A percentile compares a stretch with the other conserved stretches of the same genome.
Evolutionary conservation across 2,797 vertebrate genomes (phyloP).

Genomic region (Typhlichthys eigenmanni): DNA sequence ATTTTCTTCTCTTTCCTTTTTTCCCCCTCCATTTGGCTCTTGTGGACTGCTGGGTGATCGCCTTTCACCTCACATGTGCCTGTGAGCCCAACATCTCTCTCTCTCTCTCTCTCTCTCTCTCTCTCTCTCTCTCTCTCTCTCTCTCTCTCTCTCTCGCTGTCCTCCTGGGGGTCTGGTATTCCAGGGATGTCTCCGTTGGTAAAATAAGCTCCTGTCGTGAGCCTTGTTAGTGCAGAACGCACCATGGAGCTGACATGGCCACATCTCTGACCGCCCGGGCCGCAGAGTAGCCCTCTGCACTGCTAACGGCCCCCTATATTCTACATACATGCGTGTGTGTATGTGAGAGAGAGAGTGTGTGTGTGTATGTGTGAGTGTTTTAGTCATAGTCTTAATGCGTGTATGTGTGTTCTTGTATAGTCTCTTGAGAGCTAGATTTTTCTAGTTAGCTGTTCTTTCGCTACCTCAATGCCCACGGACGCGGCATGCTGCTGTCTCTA

Average conservation of each 20-base stretch:
- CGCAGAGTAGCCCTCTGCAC: conserved; percentile 69
- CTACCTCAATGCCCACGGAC: neutral
- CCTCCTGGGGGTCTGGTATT: conserved; percentile 80
- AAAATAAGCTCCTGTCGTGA: conserved; percentile 72
- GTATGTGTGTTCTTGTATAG: conserved; percentile 29
- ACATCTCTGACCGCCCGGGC: conserved; percentile 65
- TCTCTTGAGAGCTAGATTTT: conserved; percentile 24
- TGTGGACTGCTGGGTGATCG: conserved; percentile 46
- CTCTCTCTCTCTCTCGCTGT: conserved; percentile 56
- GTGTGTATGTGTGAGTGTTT: conserved; percentile 32
- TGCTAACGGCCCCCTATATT: conserved; percentile 39
- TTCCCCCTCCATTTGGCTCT: conserved; percentile 12
- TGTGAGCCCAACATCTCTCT: conserved; percentile 37
- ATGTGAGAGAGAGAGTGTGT: conserved; percentile 30
- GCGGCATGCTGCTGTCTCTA: conserved; percentile 21
- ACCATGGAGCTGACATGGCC: conserved; percentile 72
- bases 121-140: conserved; percentile 22
- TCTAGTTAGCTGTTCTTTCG: conserved; percentile 6
- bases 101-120: neutral
- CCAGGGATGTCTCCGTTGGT: conserved; percentile 85
- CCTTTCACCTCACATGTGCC: conserved; percentile 58
- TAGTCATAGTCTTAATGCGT: conserved; percentile 26
- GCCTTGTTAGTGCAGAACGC: conserved; percentile 66
- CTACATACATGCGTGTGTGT: conserved; percentile 33
- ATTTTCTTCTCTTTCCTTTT: conserved; percentile 6